A percentile compares a stretch with the other conserved stretches of the same genome.
Evolutionary conservation across 2,888 invertebrate genomes (phyloP).

Genomic region (Amiota mariae): DNA sequence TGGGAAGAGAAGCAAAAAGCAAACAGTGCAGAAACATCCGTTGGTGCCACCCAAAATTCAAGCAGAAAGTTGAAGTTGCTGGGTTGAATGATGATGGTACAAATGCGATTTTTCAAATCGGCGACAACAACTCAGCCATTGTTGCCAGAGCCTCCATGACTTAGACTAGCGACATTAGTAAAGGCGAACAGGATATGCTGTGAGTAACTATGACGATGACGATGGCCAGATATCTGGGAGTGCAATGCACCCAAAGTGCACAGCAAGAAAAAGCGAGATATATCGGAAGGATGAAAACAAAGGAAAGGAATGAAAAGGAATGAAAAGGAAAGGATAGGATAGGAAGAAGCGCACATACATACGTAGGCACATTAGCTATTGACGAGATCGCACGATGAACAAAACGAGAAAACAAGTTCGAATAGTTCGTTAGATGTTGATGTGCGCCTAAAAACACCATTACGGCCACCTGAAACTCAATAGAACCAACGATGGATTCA

Average conservation of each 20-base stretch:
- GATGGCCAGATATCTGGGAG: no score
- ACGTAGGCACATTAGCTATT: slow-evolving; percentile 3
- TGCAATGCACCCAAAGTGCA: slow-evolving; percentile 12
- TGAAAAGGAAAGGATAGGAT: slow-evolving; percentile 4
- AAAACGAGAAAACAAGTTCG: slow-evolving; percentile 9
- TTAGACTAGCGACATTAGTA: slow-evolving; percentile 46
- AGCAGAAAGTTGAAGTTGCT: background rate
- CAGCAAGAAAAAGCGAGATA: background rate
- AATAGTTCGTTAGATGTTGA: slow-evolving; percentile 48
- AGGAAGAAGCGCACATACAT: slow-evolving; percentile 28
- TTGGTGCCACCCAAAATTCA: background rate
- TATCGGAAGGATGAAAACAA: background rate
- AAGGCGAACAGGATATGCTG: slow-evolving; percentile 29
- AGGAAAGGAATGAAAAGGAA: background rate
- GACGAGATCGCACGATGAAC: background rate
- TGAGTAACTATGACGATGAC: slow-evolving; percentile 15
- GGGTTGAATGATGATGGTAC: background rate
- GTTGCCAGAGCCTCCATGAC: slow-evolving; percentile 54
- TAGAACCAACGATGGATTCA: background rate
- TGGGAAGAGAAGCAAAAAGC: background rate
- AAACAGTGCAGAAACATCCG: no score
- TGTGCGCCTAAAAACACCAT: slow-evolving; percentile 59
- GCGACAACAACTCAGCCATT: slow-evolving; percentile 48
- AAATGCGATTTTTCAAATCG: slow-evolving; percentile 56
- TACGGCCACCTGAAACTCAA: slow-evolving; percentile 63